These are phyloP conservation scores for Erannis defoliaria DNA, from an alignment of 2,888 invertebrate genomes.

Conservation along the genomic window DNA sequence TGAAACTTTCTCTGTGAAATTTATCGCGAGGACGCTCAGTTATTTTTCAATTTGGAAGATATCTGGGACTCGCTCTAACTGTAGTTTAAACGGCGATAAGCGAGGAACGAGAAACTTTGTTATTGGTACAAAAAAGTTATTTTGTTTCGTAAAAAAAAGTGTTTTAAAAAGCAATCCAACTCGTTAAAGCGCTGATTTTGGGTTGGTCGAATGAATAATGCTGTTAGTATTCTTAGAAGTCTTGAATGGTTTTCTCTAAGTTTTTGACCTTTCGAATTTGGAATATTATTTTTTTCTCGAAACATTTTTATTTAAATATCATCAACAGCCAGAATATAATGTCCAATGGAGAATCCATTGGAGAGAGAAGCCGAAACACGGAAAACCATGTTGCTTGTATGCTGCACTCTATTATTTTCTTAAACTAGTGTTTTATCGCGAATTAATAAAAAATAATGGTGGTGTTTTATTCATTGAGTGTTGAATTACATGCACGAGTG, in stretches of 20 bases:
- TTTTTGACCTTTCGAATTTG: too few species aligned
- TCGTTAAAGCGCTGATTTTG: constrained; percentile 42
- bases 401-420: too few species aligned
- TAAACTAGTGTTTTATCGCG: too few species aligned
- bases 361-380: too few species aligned
- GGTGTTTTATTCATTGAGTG: too few species aligned
- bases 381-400: too few species aligned
- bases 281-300: too few species aligned
- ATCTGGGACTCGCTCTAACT: constrained; percentile 61
- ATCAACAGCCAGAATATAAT: too few species aligned
- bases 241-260: background rate
- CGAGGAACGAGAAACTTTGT: constrained; percentile 61
- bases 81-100: constrained; percentile 71
- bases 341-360: too few species aligned
- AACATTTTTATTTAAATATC: constrained; percentile 1
- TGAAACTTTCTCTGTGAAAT: constrained; percentile 68
- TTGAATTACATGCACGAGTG: too few species aligned
- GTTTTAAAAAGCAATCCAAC: constrained; percentile 48
- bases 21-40: constrained; percentile 76
- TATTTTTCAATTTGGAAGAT: constrained; percentile 83
- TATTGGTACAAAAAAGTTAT: constrained; percentile 57
- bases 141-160: constrained; percentile 40
- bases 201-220: constrained; percentile 20
- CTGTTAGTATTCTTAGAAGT: background rate
- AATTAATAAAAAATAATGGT: too few species aligned